phyloP scores from a whole-genome alignment of 2,113 vertebrate genomes.

The Glaucidium brasilianum region DNA sequence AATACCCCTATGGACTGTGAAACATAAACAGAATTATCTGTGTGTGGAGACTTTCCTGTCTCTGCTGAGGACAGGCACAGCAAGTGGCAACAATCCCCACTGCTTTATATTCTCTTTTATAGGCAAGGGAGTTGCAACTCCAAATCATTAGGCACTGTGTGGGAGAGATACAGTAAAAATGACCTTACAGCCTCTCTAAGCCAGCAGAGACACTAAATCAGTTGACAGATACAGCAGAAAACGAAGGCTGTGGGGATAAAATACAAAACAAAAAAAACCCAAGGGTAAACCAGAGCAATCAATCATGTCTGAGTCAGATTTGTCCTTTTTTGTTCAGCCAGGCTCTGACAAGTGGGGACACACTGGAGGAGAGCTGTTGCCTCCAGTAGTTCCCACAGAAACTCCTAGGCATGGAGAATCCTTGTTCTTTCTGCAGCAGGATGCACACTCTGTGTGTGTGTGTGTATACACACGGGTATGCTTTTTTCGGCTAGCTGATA shows the following conservation, averaged over 20 bases:
- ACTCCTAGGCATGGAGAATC: not conserved
- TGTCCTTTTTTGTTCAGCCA: not conserved
- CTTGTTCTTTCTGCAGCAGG: not conserved
- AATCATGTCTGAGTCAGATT: not conserved
- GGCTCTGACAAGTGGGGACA: not conserved
- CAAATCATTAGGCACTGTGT: not conserved
- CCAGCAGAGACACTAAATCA: not conserved
- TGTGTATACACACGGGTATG: fast-evolving
- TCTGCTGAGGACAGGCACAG: not conserved
- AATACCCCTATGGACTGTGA: not conserved
- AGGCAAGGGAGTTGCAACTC: not conserved
- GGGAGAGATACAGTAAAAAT: not conserved
- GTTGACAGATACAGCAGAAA: not conserved
- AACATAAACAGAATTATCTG: not conserved
- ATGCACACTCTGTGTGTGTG: not conserved
- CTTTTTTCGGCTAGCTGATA: not conserved
- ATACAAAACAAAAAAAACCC: not conserved
- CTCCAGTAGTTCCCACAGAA: not conserved
- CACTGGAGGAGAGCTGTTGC: not conserved
- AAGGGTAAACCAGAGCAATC: not conserved
- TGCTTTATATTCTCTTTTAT: slow-evolving; percentile 5
- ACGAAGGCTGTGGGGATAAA: not conserved
- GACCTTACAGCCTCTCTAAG: not conserved
- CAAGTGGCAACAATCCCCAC: not conserved
- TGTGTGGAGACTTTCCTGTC: not conserved